Evolutionary conservation across 2,888 invertebrate genomes (phyloP).

Genomic region (Ditula angustiorana): DNA sequence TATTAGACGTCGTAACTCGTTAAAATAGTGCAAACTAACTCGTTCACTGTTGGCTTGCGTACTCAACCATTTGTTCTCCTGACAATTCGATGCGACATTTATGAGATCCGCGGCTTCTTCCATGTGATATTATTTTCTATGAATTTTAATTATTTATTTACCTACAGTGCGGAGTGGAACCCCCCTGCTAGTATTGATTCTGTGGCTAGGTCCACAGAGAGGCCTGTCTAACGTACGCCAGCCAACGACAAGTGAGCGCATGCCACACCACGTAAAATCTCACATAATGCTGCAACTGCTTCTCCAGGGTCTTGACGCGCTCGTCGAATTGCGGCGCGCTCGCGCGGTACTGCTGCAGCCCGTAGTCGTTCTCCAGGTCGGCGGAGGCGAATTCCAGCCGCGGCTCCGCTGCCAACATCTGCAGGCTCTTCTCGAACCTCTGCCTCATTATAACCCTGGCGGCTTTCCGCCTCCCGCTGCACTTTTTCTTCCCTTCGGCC

Average conservation of each 20-base stretch:
- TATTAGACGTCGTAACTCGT: neutral
- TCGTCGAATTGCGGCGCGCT: slow-evolving; percentile 94
- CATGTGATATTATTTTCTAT: no score
- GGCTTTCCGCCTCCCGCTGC: slow-evolving; percentile 64
- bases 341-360: slow-evolving; percentile 93
- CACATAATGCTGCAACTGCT: slow-evolving; percentile 78
- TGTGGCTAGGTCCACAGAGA: no score
- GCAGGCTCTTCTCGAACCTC: slow-evolving; percentile 94
- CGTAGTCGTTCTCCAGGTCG: slow-evolving; percentile 92
- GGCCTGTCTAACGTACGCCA: neutral
- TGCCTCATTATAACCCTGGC: slow-evolving; percentile 89
- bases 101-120: no score
- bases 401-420: slow-evolving; percentile 93
- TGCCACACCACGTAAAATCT: slow-evolving; percentile 70
- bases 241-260: slow-evolving; percentile 49
- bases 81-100: no score
- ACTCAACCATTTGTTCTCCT: no score
- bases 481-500: slow-evolving; percentile 74
- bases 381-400: slow-evolving; percentile 85
- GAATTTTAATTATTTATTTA: no score
- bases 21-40: neutral
- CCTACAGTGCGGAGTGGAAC: no score
- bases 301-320: slow-evolving; percentile 91
- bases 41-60: neutral
- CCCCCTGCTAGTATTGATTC: no score